phyloP scores from a whole-genome alignment of 2,113 vertebrate species.

The Aspiorhynchus laticeps region DNA sequence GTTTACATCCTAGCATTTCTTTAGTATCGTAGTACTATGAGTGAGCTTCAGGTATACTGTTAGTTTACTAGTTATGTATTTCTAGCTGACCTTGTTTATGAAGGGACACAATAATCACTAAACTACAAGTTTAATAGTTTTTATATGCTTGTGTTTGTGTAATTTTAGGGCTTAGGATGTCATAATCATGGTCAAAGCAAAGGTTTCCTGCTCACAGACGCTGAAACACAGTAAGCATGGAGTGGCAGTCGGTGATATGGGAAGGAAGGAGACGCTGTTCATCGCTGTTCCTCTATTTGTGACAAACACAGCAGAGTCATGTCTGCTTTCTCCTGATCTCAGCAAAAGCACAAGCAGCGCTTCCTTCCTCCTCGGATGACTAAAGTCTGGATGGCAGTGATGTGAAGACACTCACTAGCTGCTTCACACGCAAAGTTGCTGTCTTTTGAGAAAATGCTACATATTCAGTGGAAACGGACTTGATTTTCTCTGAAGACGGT shows the following conservation, averaged over 20 bases:
- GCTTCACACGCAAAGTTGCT: neutral
- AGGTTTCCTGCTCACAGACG: neutral
- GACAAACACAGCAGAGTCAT: slow-evolving; percentile 34
- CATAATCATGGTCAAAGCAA: neutral
- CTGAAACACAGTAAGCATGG: neutral
- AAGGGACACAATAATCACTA: too few species aligned
- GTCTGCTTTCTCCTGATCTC: slow-evolving; percentile 65
- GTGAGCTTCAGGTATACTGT: too few species aligned
- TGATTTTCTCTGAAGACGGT: neutral
- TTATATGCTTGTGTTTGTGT: neutral
- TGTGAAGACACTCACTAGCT: neutral
- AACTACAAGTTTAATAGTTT: too few species aligned
- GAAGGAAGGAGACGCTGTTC: slow-evolving; percentile 38
- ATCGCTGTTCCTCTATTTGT: slow-evolving; percentile 47
- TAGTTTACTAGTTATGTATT: too few species aligned
- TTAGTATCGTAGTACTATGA: too few species aligned
- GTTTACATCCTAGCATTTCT: too few species aligned
- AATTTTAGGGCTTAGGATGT: neutral
- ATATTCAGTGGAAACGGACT: neutral
- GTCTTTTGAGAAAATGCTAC: neutral
- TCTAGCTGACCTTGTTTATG: too few species aligned
- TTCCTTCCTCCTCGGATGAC: slow-evolving; percentile 68
- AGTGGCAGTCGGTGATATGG: neutral
- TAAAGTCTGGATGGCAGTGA: slow-evolving; percentile 37
- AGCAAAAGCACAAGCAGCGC: slow-evolving; percentile 57